phyloP scores from a whole-genome alignment of 2,888 invertebrate genomes.

The Lacanobia wlatinum region DNA sequence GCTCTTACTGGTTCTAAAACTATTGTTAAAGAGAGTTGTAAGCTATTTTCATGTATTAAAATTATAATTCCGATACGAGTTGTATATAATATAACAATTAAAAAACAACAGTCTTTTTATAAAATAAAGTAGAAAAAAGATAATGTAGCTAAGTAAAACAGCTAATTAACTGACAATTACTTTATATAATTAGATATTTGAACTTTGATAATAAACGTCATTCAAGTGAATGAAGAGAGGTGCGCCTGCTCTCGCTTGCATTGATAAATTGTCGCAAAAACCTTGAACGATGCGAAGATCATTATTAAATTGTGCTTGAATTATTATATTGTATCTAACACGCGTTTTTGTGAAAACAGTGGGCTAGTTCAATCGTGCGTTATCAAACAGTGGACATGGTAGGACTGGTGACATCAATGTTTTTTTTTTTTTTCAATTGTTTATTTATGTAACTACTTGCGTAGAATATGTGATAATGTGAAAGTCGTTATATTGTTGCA shows the following conservation, averaged over 20 bases:
- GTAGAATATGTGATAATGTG: conserved; percentile 74
- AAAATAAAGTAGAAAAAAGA: neutral
- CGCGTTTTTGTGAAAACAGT: conserved; percentile 57
- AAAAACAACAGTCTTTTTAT: neutral
- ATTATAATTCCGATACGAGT: no score
- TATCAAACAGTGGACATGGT: conserved; percentile 70
- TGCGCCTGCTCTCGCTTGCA: conserved; percentile 67
- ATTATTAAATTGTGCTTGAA: conserved; percentile 69
- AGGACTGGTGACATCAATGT: conserved; percentile 68
- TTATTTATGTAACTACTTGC: conserved; percentile 84
- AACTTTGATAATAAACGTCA: conserved; percentile 65
- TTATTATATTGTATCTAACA: conserved; percentile 60
- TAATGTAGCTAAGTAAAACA: neutral
- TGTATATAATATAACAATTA: neutral
- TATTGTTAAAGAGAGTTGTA: neutral
- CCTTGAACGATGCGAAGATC: conserved; percentile 77
- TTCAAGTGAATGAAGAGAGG: conserved; percentile 64
- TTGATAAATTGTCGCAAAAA: conserved; percentile 73
- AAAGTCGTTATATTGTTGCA: conserved; percentile 80
- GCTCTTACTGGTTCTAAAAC: neutral
- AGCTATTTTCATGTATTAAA: neutral
- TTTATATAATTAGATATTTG: conserved; percentile 27
- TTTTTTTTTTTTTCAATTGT: conserved; percentile 76
- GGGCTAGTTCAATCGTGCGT: conserved; percentile 47
- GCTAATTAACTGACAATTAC: neutral